Evolutionary conservation across 2,797 vertebrate species (phyloP).

Genomic region (Thaleichthys pacificus): DNA sequence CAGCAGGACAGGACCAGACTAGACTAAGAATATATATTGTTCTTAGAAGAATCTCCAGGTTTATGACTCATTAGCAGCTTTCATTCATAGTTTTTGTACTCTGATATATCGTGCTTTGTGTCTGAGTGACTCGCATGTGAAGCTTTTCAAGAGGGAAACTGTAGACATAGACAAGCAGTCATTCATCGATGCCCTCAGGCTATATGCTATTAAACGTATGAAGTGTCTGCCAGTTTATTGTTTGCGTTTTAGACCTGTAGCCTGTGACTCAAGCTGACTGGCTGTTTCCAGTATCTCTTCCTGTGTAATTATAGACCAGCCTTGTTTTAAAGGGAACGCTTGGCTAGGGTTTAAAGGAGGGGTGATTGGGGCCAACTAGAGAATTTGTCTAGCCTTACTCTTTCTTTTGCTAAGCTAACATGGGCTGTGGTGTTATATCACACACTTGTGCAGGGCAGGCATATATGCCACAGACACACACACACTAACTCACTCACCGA

Average conservation of each 20-base stretch:
- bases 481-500: neutral
- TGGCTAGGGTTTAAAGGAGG: slow-evolving; percentile 58
- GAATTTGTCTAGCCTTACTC: slow-evolving; percentile 70
- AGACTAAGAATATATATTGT: neutral
- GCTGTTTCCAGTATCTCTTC: slow-evolving; percentile 72
- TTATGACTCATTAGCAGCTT: no score
- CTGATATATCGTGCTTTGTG: slow-evolving; percentile 70
- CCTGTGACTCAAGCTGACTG: slow-evolving; percentile 73
- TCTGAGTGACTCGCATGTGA: slow-evolving; percentile 66
- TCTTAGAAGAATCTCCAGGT: no score
- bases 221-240: slow-evolving; percentile 55
- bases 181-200: slow-evolving; percentile 52
- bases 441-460: neutral
- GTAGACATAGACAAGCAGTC: slow-evolving; percentile 54
- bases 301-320: slow-evolving; percentile 78
- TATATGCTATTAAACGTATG: slow-evolving; percentile 59
- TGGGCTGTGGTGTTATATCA: neutral
- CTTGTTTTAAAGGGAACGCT: slow-evolving; percentile 70
- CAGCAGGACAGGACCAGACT: neutral
- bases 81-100: slow-evolving; percentile 27
- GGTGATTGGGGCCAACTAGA: slow-evolving; percentile 63
- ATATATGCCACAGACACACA: neutral
- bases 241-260: slow-evolving; percentile 61
- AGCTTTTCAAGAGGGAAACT: slow-evolving; percentile 51
- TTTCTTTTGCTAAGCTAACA: slow-evolving; percentile 4